Percentiles rank a stretch among this genome's conserved stretches.
Evolutionary conservation across 1,140 invertebrate genomes (phyloP).

Genomic region (Ceratina japonica): DNA sequence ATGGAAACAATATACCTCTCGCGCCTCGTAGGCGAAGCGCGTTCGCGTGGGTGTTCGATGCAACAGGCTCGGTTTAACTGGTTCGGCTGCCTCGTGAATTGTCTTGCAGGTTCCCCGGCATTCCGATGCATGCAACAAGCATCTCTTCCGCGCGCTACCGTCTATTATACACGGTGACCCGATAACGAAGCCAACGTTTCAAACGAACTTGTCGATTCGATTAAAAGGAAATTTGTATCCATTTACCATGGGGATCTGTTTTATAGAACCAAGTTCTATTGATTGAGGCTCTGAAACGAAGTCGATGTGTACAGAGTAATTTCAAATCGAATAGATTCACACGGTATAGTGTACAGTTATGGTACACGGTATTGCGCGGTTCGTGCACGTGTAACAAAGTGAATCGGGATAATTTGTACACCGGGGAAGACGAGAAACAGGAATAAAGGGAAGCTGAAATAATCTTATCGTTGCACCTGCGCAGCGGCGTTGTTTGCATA

Average conservation of each 20-base stretch:
- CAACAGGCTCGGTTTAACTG: constrained; percentile 15
- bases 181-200: no score
- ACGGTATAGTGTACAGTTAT: neutral
- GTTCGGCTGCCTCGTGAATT: constrained; percentile 20
- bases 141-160: neutral
- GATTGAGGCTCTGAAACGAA: no score
- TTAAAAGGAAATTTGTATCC: no score
- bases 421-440: neutral
- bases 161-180: neutral
- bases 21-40: constrained; percentile 24
- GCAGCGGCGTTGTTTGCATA: neutral
- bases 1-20: constrained; percentile 25
- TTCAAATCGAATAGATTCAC: no score
- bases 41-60: constrained; percentile 32
- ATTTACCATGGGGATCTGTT: no score
- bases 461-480: constrained; percentile 17
- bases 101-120: constrained; percentile 21
- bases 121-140: neutral
- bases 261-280: no score
- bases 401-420: no score
- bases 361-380: neutral
- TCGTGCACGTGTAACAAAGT: neutral
- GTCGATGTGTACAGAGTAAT: no score
- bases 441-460: neutral
- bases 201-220: no score